phyloP scores from a whole-genome alignment of 2,888 invertebrate genomes.

The Cephus pulcher region DNA sequence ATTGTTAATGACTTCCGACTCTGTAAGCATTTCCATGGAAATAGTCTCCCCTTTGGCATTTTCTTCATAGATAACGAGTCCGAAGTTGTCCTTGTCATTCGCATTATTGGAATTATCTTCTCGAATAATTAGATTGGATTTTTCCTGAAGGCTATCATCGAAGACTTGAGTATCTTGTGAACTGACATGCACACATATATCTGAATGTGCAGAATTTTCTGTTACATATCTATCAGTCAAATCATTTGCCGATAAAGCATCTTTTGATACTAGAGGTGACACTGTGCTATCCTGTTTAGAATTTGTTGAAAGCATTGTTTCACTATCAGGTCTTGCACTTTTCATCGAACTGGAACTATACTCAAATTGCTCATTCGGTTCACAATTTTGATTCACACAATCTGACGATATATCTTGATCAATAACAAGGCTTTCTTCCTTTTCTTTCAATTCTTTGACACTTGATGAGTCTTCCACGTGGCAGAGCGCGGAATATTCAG shows the following conservation, averaged over 20 bases:
- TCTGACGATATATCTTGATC: not conserved
- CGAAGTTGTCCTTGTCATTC: not conserved
- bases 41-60: not conserved
- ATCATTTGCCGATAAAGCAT: not conserved
- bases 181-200: not conserved
- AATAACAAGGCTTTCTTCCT: not conserved
- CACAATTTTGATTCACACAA: not conserved
- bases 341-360: not conserved
- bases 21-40: not conserved
- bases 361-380: not conserved
- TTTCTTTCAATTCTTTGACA: not conserved
- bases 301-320: not conserved
- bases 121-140: not conserved
- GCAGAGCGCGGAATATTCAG: not conserved
- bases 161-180: not conserved
- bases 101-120: not conserved
- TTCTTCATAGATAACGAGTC: not conserved
- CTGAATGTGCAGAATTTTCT: not conserved
- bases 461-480: not conserved
- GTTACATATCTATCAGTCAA: not conserved
- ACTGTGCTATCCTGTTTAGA: not conserved
- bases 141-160: not conserved
- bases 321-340: not conserved
- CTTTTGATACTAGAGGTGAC: not conserved
- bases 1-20: not conserved